Evolutionary conservation across 1,140 invertebrate genomes (phyloP).

Genomic region (Patella vulgata): DNA sequence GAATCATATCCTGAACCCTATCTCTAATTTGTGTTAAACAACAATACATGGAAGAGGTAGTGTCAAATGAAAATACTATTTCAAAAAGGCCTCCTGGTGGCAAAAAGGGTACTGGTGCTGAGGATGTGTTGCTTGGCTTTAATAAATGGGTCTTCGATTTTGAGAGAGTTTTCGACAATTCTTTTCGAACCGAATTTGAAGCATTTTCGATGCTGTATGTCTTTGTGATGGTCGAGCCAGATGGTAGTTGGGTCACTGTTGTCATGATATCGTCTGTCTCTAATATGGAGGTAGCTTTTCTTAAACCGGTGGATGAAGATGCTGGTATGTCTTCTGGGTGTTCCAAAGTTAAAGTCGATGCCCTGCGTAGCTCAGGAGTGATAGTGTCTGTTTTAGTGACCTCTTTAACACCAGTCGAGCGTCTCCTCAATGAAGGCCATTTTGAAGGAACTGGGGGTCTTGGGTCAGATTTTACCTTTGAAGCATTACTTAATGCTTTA

Average conservation of each 20-base stretch:
- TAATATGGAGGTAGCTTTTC: slow-evolving; percentile 4
- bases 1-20: slow-evolving; percentile 43
- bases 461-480: no score
- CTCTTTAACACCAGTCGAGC: no score
- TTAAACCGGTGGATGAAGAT: neutral
- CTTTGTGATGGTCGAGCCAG: slow-evolving; percentile 10
- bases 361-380: neutral
- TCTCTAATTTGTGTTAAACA: slow-evolving; percentile 40
- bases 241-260: slow-evolving; percentile 12
- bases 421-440: no score
- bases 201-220: slow-evolving; percentile 9
- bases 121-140: no score
- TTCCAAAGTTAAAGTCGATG: slow-evolving; percentile 14
- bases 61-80: slow-evolving; percentile 58
- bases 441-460: no score
- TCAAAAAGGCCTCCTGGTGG: slow-evolving; percentile 46
- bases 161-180: slow-evolving; percentile 5
- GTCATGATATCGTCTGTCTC: slow-evolving; percentile 13
- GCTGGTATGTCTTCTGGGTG: neutral
- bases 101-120: no score
- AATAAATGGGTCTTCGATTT: no score
- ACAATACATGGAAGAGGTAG: slow-evolving; percentile 53
- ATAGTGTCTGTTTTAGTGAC: no score
- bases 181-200: neutral
- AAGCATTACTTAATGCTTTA: no score